Conservation (phyloP, 2,888 invertebrate species). For the Mylabris sibirica region DNA sequence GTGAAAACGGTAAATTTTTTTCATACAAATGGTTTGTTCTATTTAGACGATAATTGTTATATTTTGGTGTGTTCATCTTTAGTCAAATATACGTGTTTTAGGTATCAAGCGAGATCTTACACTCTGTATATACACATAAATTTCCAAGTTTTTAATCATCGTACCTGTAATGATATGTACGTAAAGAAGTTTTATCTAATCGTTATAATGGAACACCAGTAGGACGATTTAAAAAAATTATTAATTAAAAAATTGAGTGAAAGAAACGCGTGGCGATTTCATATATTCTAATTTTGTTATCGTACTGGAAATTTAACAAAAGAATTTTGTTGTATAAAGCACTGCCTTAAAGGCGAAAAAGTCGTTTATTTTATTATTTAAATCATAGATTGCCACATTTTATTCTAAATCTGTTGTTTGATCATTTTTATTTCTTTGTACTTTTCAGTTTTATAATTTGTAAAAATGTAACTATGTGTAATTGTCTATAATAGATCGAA, state of each 20-base stretch:
- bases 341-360: constrained; percentile 12
- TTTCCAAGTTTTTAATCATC: constrained; percentile 15
- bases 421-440: constrained; percentile 8
- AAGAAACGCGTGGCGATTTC: not conserved
- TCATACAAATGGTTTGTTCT: too few species aligned
- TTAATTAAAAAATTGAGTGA: not conserved
- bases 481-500: constrained; percentile 34
- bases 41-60: too few species aligned
- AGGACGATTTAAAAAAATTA: not conserved
- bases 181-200: constrained; percentile 8
- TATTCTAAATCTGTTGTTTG: constrained; percentile 5
- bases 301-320: not conserved
- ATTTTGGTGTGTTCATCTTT: too few species aligned
- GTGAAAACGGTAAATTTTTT: too few species aligned
- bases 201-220: constrained; percentile 10
- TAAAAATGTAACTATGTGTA: constrained; percentile 33
- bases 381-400: constrained; percentile 1
- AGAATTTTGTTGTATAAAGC: constrained; percentile 4
- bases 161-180: constrained; percentile 14
- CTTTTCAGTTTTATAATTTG: constrained; percentile 10
- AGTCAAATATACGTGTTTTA: too few species aligned
- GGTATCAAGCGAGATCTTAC: constrained; percentile 11
- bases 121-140: constrained; percentile 23
- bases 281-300: not conserved
- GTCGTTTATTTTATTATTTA: not conserved